Evolutionary conservation across 2,888 invertebrate genomes (phyloP).

Genomic region (Plagodis pulveraria): DNA sequence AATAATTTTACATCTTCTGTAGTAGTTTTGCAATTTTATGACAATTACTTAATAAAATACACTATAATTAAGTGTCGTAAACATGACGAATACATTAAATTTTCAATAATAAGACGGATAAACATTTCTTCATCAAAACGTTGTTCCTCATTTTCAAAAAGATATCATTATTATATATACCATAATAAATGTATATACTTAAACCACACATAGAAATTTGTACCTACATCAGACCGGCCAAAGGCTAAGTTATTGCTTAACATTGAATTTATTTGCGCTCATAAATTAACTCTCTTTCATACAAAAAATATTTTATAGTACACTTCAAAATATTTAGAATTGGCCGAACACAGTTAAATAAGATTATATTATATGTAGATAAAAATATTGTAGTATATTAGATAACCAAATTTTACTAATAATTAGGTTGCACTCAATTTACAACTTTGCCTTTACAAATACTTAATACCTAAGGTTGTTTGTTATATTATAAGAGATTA

Average conservation of each 20-base stretch:
- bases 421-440: not conserved
- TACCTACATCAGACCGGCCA: slow-evolving; percentile 61
- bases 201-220: slow-evolving; percentile 35
- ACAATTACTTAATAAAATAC: no score
- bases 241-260: slow-evolving; percentile 77
- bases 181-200: slow-evolving; percentile 22
- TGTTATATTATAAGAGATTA: no score
- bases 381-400: no score
- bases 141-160: slow-evolving; percentile 8
- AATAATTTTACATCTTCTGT: no score
- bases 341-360: slow-evolving; percentile 15
- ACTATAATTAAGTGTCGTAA: no score
- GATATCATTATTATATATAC: slow-evolving; percentile 5
- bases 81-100: no score
- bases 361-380: no score
- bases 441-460: no score
- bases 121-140: slow-evolving; percentile 1
- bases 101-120: no score
- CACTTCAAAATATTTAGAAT: slow-evolving; percentile 8
- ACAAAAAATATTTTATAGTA: slow-evolving; percentile 35
- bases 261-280: slow-evolving; percentile 52
- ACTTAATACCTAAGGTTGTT: no score
- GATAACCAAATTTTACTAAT: not conserved
- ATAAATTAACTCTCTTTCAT: slow-evolving; percentile 37
- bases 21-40: no score